These are phyloP conservation scores for Machimus atricapillus DNA, from an alignment of 2,888 invertebrate genomes.

Conservation along the genomic window DNA sequence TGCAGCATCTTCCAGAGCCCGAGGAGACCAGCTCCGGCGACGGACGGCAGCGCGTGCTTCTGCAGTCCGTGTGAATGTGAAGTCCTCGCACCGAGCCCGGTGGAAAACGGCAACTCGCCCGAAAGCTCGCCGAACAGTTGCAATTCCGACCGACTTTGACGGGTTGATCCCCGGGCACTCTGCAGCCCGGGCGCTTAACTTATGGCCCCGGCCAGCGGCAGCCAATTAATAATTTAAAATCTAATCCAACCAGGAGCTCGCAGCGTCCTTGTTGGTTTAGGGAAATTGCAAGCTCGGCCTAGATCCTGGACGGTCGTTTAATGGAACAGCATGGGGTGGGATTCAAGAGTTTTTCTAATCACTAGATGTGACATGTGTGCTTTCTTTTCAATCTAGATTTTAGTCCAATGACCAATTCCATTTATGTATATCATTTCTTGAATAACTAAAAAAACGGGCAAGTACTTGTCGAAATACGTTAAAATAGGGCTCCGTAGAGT, in stretches of 20 bases:
- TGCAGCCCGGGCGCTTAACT: not conserved
- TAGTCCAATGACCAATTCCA: not conserved
- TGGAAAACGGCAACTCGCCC: not conserved
- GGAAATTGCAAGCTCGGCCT: not conserved
- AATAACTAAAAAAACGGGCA: not conserved
- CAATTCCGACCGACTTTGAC: not conserved
- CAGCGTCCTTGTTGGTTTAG: not conserved
- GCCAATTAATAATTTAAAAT: slow-evolving; percentile 31
- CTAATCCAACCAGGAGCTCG: slow-evolving; percentile 11
- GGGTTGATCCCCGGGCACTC: not conserved
- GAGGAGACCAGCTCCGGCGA: not conserved
- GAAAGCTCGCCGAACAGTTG: not conserved
- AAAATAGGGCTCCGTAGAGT: not conserved
- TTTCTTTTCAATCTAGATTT: not conserved
- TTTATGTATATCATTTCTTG: not conserved
- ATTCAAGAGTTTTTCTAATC: not conserved
- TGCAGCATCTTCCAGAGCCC: not conserved
- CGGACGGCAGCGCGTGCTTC: not conserved
- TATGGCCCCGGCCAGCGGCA: not conserved
- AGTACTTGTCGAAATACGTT: not conserved
- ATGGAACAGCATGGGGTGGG: not conserved
- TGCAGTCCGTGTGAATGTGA: not conserved
- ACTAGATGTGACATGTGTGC: not conserved
- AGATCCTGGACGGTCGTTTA: not conserved
- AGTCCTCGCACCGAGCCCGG: not conserved